These are phyloP conservation scores for Sorex fumeus DNA, from an alignment of 2,113 vertebrate genomes.

Conservation along the genomic window DNA sequence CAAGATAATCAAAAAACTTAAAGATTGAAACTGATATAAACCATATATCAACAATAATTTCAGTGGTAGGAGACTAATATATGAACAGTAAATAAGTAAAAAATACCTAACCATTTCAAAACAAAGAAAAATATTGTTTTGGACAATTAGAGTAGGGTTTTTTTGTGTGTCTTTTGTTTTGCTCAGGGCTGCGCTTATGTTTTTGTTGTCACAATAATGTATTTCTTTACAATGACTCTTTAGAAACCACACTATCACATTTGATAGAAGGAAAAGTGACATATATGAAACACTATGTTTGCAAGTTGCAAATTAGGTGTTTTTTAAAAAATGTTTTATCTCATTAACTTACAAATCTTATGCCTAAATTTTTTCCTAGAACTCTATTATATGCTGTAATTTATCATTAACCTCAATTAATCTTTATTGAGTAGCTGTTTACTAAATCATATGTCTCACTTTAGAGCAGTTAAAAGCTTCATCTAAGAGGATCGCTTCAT, in stretches of 20 bases:
- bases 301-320: background rate
- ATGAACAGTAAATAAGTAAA: background rate
- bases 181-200: background rate
- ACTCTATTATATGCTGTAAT: background rate
- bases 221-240: background rate
- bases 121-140: background rate
- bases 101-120: constrained; percentile 31
- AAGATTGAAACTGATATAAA: background rate
- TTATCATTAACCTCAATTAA: background rate
- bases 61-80: background rate
- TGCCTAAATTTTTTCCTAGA: background rate
- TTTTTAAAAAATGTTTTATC: constrained; percentile 1
- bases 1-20: background rate
- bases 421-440: background rate
- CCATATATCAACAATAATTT: background rate
- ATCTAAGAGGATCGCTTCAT: background rate
- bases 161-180: background rate
- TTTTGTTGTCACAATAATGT: background rate
- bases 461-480: background rate
- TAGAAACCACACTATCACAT: background rate
- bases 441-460: background rate
- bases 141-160: background rate
- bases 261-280: background rate
- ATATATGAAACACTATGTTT: background rate
- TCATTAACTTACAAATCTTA: constrained; percentile 33